Percentiles rank a stretch among this genome's conserved stretches.
Conservation (phyloP, 2,797 vertebrate genomes). For the Prionace glauca region DNA sequence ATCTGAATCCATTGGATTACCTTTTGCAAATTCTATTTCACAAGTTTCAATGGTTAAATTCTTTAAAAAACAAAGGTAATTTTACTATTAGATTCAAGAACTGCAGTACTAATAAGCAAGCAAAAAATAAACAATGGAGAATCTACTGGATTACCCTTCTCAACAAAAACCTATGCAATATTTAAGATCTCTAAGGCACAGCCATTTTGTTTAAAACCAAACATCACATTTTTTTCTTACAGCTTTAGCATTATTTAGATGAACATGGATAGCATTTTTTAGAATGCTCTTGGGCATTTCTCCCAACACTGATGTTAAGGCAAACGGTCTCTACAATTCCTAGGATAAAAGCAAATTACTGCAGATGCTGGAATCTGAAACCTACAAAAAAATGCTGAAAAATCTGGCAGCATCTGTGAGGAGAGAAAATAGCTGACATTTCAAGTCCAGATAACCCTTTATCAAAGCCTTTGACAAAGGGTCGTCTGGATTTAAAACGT, state of each 20-base stretch:
- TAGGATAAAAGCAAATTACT: too few species aligned
- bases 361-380: too few species aligned
- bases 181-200: background rate
- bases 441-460: too few species aligned
- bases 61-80: background rate
- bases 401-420: too few species aligned
- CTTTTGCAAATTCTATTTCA: background rate
- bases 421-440: too few species aligned
- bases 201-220: background rate
- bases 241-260: background rate
- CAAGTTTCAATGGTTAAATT: background rate
- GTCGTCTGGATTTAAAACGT: too few species aligned
- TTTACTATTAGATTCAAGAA: background rate
- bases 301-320: background rate
- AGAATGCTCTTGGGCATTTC: background rate
- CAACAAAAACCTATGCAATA: background rate
- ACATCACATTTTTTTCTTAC: background rate
- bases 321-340: background rate
- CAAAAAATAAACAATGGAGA: conserved; percentile 11
- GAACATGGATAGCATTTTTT: background rate
- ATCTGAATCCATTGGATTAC: background rate
- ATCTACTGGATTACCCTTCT: background rate
- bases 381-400: too few species aligned
- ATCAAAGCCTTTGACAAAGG: too few species aligned
- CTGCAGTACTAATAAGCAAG: conserved; percentile 6